phyloP scores from a whole-genome alignment of 2,113 vertebrate genomes.

The Onychostruthus taczanowskii region DNA sequence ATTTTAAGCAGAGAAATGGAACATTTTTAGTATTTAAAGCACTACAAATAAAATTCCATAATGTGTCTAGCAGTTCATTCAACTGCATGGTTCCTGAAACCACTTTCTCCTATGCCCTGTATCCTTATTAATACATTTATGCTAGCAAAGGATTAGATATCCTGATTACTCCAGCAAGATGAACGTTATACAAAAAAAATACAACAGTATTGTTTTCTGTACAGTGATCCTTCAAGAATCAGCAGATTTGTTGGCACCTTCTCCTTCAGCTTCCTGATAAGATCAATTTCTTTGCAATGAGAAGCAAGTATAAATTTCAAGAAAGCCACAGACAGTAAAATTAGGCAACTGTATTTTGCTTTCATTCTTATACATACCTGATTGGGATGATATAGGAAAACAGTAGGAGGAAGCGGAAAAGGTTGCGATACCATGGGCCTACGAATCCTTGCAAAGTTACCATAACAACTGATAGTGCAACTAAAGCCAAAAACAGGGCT shows the following conservation, averaged over 20 bases:
- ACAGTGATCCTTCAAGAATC: conserved; percentile 46
- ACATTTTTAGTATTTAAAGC: neutral
- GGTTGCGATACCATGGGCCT: conserved; percentile 92
- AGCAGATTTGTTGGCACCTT: conserved; percentile 43
- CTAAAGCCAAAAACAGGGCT: conserved; percentile 92
- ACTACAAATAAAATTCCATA: neutral
- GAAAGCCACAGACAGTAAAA: conserved; percentile 48
- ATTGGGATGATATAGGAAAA: conserved; percentile 99
- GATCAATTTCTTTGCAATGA: conserved; percentile 59
- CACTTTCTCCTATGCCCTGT: neutral
- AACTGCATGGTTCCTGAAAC: neutral
- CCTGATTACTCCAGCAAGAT: conserved; percentile 46
- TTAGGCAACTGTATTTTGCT: conserved; percentile 22
- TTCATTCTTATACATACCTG: conserved; percentile 80
- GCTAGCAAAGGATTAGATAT: conserved; percentile 24
- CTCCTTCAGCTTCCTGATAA: conserved; percentile 46
- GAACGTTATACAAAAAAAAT: conserved; percentile 56
- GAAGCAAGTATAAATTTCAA: conserved; percentile 56
- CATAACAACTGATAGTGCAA: conserved; percentile 92
- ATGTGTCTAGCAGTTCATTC: neutral
- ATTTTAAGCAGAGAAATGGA: neutral
- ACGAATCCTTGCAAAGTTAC: conserved; percentile 94
- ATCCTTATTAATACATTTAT: conserved; percentile 53
- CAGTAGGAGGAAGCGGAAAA: conserved; percentile 93
- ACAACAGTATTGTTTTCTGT: conserved; percentile 57